Percentiles rank a stretch among this genome's conserved stretches.
Evolutionary conservation across 1,140 invertebrate genomes (phyloP).

Genomic region (Brachionus asplanchnoidis): DNA sequence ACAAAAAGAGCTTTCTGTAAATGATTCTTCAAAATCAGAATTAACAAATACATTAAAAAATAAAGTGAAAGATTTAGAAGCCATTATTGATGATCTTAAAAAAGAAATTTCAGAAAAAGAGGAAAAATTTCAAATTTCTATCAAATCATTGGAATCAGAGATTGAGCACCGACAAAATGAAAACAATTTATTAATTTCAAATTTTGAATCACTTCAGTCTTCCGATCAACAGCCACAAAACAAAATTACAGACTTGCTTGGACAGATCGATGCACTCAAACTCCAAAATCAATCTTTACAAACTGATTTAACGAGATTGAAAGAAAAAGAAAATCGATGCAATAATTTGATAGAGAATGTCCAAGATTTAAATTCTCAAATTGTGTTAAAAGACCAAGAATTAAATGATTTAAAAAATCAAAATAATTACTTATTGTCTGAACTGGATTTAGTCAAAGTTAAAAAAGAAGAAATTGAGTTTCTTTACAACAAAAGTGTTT

Average conservation of each 20-base stretch:
- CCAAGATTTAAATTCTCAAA: neutral
- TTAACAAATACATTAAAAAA: neutral
- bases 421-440: neutral
- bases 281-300: neutral
- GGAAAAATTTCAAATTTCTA: neutral
- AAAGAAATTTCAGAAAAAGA: neutral
- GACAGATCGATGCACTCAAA: neutral
- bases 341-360: neutral
- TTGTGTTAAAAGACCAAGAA: neutral
- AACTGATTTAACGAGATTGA: neutral
- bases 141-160: neutral
- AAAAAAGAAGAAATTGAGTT: slow-evolving; percentile 7
- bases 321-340: neutral
- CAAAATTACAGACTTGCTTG: neutral
- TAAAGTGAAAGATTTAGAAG: neutral
- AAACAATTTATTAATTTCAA: neutral
- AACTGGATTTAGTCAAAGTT: neutral
- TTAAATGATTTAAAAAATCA: neutral
- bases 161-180: neutral
- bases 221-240: neutral
- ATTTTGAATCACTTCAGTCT: neutral
- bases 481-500: neutral
- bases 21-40: too few species aligned
- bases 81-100: neutral
- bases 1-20: neutral